A percentile compares a stretch with the other conserved stretches of the same genome.
Conservation (phyloP, 53 echinoderm and acorn worm species). For the Echinarachnius parma region DNA sequence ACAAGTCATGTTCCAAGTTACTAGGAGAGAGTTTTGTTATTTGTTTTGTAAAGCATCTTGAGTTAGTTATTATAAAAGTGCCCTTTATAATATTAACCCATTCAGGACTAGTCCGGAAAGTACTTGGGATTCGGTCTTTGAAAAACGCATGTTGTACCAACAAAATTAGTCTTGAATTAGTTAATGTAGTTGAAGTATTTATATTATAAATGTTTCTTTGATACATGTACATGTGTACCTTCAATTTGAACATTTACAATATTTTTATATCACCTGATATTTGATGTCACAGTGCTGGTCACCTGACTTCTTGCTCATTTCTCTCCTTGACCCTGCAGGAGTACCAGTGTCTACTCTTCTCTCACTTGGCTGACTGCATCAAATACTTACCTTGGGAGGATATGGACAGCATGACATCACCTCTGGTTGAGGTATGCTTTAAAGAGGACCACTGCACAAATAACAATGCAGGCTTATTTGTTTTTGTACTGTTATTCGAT, state of each 20-base stretch:
- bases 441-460: too few species aligned
- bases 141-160: not conserved
- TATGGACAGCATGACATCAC: not conserved
- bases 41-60: too few species aligned
- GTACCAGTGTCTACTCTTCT: constrained; percentile 4
- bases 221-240: too few species aligned
- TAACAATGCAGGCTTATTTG: too few species aligned
- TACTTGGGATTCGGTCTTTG: too few species aligned
- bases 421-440: not conserved
- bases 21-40: too few species aligned
- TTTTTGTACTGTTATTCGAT: too few species aligned
- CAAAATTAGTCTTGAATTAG: not conserved
- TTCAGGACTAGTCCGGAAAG: too few species aligned
- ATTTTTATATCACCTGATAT: not conserved
- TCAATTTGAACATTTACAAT: not conserved
- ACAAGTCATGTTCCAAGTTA: too few species aligned
- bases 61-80: too few species aligned
- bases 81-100: too few species aligned
- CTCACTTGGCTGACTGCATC: constrained; percentile 13
- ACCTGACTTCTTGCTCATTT: not conserved
- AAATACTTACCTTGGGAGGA: not conserved
- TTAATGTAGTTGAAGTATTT: not conserved
- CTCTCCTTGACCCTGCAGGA: constrained; percentile 3
- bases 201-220: too few species aligned
- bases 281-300: not conserved